Evolutionary conservation across 2,113 vertebrate species (phyloP), one percentile per base, ranked within the genome.

Genomic region (Arizona elegans): DNA sequence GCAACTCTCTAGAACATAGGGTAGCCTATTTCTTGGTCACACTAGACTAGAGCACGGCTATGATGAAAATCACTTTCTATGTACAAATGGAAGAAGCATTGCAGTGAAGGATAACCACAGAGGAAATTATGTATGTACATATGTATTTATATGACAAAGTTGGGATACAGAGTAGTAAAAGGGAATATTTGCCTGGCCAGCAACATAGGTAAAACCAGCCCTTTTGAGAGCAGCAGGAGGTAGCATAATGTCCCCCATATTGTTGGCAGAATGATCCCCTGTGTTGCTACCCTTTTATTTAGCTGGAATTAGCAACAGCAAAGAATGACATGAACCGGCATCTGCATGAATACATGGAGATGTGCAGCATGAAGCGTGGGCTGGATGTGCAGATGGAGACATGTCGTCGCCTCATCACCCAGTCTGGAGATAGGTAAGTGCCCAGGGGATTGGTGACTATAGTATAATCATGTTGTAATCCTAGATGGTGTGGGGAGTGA

Each of bases 311-410:
- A 96, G 99, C 99, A 92, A 99, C 99, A 0, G 99, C 99, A 59
- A 99, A 99, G 96, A 99, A 98, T 0, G 99, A 99, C 97, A 99
- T 99, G 99, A 99, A 99, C 96, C 97, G 99, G 1, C 99, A 99
- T 95, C 97, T 99, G 87, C 99, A 99, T 0, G 99, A 99, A 96
- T 99, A 99, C 97, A 99, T 99, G 99, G 99, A 99, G 95, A 99
- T 99, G 99, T 99, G 99, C 95, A 99, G 99, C 88, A 99, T 99
- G 99, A 99, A 99, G 96, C 97, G 99, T 59, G 99, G 99, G 43
- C 97, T 99, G 95, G 99, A 99, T 0, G 99, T 99, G 92, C 99
- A 99, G 97, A 99, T 99, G 99, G 99, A 99, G 98, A 99, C 99
- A 7, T 99, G 99, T 95, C 98, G 99, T 92, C 98, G 99, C 65